These are phyloP conservation scores for Machimus rusticus DNA, from an alignment of 2,888 invertebrate species.

Conservation along the genomic window DNA sequence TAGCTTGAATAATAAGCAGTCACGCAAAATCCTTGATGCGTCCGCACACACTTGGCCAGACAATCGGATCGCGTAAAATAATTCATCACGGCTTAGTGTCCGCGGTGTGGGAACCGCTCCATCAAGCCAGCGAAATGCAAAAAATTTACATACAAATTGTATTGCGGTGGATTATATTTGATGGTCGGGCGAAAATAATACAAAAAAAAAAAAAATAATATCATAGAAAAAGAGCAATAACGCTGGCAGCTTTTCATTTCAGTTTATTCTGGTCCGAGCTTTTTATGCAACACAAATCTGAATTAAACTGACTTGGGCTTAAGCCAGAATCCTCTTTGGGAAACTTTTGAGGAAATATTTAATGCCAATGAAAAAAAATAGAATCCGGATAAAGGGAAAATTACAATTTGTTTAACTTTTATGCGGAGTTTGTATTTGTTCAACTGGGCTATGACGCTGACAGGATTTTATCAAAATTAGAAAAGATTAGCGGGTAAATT, in stretches of 20 bases:
- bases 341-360: conserved; percentile 30
- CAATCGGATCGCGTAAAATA: conserved; percentile 39
- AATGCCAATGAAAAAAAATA: conserved; percentile 29
- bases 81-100: conserved; percentile 36
- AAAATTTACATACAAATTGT: conserved; percentile 53
- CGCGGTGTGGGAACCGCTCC: conserved; percentile 23
- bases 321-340: conserved; percentile 20
- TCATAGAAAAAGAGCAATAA: not conserved
- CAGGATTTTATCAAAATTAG: conserved; percentile 22
- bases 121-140: conserved; percentile 44
- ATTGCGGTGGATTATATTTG: conserved; percentile 52
- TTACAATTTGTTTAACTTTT: conserved; percentile 34
- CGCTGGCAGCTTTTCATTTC: conserved; percentile 4
- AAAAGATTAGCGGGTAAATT: conserved; percentile 20
- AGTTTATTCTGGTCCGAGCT: conserved; percentile 3
- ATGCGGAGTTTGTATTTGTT: not conserved
- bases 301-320: conserved; percentile 25
- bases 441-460: not conserved
- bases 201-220: conserved; percentile 3
- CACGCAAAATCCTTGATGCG: conserved; percentile 39
- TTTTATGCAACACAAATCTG: conserved; percentile 38
- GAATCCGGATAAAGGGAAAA: conserved; percentile 5
- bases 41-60: conserved; percentile 14
- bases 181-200: conserved; percentile 33
- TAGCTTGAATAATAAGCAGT: conserved; percentile 22